Conservation (phyloP, 2,797 vertebrate genomes). For the Esox masquinongy region DNA sequence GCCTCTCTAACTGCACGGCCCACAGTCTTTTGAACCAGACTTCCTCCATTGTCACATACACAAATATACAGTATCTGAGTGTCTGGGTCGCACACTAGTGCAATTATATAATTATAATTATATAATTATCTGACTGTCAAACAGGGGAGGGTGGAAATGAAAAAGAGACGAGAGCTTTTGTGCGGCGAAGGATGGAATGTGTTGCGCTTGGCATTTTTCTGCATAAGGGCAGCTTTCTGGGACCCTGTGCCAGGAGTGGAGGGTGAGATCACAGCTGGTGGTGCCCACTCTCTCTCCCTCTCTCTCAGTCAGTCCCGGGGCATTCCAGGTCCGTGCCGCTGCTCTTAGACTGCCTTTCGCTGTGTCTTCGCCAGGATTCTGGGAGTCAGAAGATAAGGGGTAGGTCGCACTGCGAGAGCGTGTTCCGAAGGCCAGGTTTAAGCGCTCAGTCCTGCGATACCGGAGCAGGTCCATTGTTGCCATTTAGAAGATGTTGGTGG, state of each 20-base stretch:
- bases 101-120: conserved; percentile 79
- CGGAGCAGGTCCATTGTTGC: conserved; percentile 62
- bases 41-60: conserved; percentile 61
- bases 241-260: conserved; percentile 60
- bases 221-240: conserved; percentile 79
- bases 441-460: conserved; percentile 39
- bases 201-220: conserved; percentile 78
- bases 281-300: conserved; percentile 68
- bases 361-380: conserved; percentile 52
- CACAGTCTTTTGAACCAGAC: conserved; percentile 46
- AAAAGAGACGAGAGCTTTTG: conserved; percentile 68
- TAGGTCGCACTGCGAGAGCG: conserved; percentile 21
- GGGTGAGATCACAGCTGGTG: conserved; percentile 74
- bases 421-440: conserved; percentile 27
- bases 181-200: conserved; percentile 71
- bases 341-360: conserved; percentile 35
- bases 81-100: conserved; percentile 52
- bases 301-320: conserved; percentile 39
- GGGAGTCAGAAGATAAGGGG: conserved; percentile 48
- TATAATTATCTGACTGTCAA: conserved; percentile 74
- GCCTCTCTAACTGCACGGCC: conserved; percentile 4
- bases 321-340: neutral
- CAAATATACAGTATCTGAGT: conserved; percentile 61
- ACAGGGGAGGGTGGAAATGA: conserved; percentile 30
- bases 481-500: conserved; percentile 33